Conservation (phyloP, 2,888 invertebrate genomes). For the Ptychoptera albimana region DNA sequence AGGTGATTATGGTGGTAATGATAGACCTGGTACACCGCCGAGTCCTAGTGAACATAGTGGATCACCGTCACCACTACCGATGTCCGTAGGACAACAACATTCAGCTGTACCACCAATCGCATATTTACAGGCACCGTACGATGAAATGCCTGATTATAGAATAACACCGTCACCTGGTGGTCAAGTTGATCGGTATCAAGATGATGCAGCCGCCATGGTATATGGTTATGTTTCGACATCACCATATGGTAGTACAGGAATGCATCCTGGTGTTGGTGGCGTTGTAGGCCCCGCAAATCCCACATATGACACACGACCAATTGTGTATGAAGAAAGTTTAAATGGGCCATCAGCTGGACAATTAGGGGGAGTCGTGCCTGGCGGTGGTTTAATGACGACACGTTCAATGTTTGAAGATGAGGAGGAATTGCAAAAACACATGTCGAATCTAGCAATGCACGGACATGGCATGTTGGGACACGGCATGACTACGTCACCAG, state of each 20-base stretch:
- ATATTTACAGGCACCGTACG: conserved; percentile 38
- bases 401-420: conserved; percentile 47
- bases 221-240: conserved; percentile 50
- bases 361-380: conserved; percentile 10
- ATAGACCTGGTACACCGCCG: conserved; percentile 35
- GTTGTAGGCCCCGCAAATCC: conserved; percentile 24
- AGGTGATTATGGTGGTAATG: conserved; percentile 28
- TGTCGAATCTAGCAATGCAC: conserved; percentile 48
- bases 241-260: conserved; percentile 37
- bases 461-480: conserved; percentile 24
- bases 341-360: conserved; percentile 24
- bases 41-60: conserved; percentile 40
- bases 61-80: conserved; percentile 35
- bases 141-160: conserved; percentile 34
- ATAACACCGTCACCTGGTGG: conserved; percentile 48
- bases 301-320: conserved; percentile 32
- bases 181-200: conserved; percentile 43
- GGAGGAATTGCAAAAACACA: conserved; percentile 53
- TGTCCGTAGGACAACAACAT: conserved; percentile 25
- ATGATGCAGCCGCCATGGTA: conserved; percentile 38
- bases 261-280: conserved; percentile 4
- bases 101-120: conserved; percentile 24
- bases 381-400: not conserved
- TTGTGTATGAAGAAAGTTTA: conserved; percentile 34
- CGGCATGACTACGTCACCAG: conserved; percentile 31